These are phyloP conservation scores for Aphrocallistes beatrix DNA, from an alignment of 37 sponge, comb jelly and placozoan genomes.

Conservation along the genomic window DNA sequence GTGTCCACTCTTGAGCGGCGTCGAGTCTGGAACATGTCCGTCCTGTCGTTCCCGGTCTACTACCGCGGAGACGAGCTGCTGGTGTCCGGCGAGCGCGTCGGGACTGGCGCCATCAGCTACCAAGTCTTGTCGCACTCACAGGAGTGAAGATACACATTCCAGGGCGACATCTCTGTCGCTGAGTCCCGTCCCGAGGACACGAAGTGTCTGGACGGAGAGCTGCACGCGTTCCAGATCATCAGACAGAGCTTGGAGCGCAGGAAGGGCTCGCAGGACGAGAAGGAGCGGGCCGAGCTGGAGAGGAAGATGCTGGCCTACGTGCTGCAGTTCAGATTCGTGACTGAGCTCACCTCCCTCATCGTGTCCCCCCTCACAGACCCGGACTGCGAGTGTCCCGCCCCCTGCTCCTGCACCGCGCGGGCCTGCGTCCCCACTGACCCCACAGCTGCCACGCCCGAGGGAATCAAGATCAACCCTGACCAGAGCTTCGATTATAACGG, in stretches of 20 bases:
- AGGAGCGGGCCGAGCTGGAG: not conserved
- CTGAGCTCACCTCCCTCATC: slow-evolving; percentile 59
- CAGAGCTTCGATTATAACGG: no score
- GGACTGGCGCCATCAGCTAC: no score
- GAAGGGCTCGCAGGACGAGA: not conserved
- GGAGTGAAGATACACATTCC: not conserved
- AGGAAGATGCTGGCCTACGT: slow-evolving; percentile 15
- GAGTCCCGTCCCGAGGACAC: not conserved
- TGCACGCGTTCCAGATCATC: not conserved
- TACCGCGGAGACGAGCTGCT: slow-evolving; percentile 10
- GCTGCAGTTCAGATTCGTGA: slow-evolving; percentile 57
- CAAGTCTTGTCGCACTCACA: not conserved
- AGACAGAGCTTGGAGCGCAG: not conserved
- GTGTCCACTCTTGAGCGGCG: not conserved
- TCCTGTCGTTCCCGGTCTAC: not conserved
- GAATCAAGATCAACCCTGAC: not conserved
- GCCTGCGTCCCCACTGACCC: not conserved
- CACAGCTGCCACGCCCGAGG: not conserved
- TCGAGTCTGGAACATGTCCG: not conserved
- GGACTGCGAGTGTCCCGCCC: not conserved
- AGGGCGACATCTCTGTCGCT: not conserved
- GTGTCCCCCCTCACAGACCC: slow-evolving; percentile 14
- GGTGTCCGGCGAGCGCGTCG: not conserved
- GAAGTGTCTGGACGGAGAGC: not conserved
- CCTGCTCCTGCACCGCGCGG: not conserved